Evolutionary conservation across 2,797 vertebrate species (phyloP), one percentile per base, ranked within the genome.

Genomic region (Danionella dracula): DNA sequence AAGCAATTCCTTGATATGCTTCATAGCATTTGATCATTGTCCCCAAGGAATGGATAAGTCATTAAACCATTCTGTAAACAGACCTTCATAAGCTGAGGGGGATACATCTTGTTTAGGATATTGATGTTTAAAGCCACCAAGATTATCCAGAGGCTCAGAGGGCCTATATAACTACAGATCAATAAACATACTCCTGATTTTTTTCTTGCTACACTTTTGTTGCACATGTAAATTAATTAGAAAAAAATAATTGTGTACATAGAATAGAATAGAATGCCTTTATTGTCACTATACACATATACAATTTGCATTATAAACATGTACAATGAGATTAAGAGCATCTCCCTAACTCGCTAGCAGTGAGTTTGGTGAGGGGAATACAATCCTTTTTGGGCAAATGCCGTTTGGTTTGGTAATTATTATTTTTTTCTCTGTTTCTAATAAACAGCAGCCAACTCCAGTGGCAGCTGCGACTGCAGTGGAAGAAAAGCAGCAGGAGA

Each of bases 401-500:
- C n/a, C n/a, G n/a, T n/a, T n/a, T n/a, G n/a, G 23, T 3, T 27
- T 27, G 23, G 23, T 27, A 27, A 3, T 27, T 27, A 3, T 27
- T 27, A 27, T 27, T 27, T 27, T 27, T 6, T 6, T 27, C 23
- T 15, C 2, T 59, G 17, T 45, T 59, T 27, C 41, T 34, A 29
- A 21, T 21, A 4, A 38, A 8, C 74, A 86, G 86, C 84, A 77
- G 38, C 82, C 38, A 21, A 38, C 77, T 41, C 76, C 74, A 2
- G 20, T 44, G 7, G 51, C 53, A 54, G 11, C 20, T 1, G n/a
- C 20, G 2, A n/a, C 37, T 1, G 20, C 40, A 8, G 56, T 34
- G 29, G 90, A 90, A 71, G 87, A 89, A 73, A 89, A 86, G 10
- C 83, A 51, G 2, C 86, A 87, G 74, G 90, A 91, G 71, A 91